A percentile compares a stretch with the other conserved stretches of the same genome.
Conservation (phyloP, 2,888 invertebrate species). For the Romanomermis culicivorax region DNA sequence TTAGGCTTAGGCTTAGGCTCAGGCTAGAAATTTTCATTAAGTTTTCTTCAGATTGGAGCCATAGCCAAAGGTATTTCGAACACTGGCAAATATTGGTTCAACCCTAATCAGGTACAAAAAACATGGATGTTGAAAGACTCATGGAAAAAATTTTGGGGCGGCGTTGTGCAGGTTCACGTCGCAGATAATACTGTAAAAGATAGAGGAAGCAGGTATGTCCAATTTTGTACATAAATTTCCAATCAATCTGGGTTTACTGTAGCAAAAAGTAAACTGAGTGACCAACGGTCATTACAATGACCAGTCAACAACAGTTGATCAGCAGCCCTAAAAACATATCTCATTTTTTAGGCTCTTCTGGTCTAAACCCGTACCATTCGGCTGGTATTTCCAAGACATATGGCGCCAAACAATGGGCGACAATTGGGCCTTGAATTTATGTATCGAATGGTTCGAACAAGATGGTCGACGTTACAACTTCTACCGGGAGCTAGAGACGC, state of each 20-base stretch:
- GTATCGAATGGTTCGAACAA: conserved; percentile 55
- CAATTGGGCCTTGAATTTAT: conserved; percentile 56
- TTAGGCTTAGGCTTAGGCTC: too few species aligned
- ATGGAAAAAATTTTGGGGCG: conserved; percentile 16
- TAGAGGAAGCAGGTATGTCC: conserved; percentile 7
- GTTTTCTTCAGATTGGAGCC: conserved; percentile 14
- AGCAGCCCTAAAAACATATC: neutral
- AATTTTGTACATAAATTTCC: neutral
- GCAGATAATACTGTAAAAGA: conserved; percentile 10
- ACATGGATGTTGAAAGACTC: conserved; percentile 10
- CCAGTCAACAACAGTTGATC: too few species aligned
- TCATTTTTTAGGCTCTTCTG: conserved; percentile 42
- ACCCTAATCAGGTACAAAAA: conserved; percentile 14
- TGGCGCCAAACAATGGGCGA: conserved; percentile 56
- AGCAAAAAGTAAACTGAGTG: too few species aligned
- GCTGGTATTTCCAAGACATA: conserved; percentile 70
- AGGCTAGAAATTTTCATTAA: too few species aligned
- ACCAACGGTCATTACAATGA: too few species aligned
- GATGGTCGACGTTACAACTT: conserved; percentile 5
- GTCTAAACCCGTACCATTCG: conserved; percentile 70
- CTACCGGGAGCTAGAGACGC: conserved; percentile 8
- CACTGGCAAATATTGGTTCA: conserved; percentile 17
- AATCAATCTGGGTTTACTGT: neutral
- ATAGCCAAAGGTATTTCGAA: conserved; percentile 18
- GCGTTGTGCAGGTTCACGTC: conserved; percentile 15